Evolutionary conservation across 2,797 vertebrate genomes (phyloP).

Genomic region (Leptoclinus maculatus): DNA sequence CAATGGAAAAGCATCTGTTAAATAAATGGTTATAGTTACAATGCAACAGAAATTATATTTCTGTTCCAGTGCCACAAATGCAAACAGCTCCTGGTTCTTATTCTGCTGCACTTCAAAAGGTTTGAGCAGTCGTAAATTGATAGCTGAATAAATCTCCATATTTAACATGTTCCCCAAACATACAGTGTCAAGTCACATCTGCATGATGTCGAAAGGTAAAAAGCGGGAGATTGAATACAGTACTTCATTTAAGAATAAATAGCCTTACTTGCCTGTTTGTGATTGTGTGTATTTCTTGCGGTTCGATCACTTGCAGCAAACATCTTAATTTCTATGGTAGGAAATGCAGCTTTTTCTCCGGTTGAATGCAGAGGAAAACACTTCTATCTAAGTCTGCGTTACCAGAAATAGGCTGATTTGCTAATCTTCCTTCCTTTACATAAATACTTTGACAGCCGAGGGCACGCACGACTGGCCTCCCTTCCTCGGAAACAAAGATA

Average conservation of each 20-base stretch:
- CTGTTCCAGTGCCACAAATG: not conserved
- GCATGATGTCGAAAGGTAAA: not conserved
- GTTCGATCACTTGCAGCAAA: not conserved
- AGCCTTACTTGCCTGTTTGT: not conserved
- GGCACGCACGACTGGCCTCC: conserved; percentile 26
- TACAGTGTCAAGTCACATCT: not conserved
- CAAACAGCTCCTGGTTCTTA: not conserved
- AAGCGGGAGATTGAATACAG: not conserved
- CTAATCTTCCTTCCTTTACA: conserved; percentile 74
- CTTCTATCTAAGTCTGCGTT: conserved; percentile 9
- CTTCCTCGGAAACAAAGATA: conserved; percentile 60
- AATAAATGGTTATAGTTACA: not conserved
- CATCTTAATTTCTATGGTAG: conserved; percentile 11
- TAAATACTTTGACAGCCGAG: conserved; percentile 49
- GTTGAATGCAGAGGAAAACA: conserved; percentile 28
- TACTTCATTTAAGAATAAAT: not conserved
- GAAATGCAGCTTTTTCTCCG: conserved; percentile 1
- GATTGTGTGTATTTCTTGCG: not conserved
- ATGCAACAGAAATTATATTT: not conserved
- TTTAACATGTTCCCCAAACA: not conserved
- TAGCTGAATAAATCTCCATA: not conserved
- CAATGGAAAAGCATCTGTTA: not conserved
- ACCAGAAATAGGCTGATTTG: conserved; percentile 51
- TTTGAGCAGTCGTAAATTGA: not conserved
- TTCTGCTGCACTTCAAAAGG: not conserved